Evolutionary conservation across 2,888 invertebrate genomes (phyloP).

Genomic region (Cremastobaeus sp.): DNA sequence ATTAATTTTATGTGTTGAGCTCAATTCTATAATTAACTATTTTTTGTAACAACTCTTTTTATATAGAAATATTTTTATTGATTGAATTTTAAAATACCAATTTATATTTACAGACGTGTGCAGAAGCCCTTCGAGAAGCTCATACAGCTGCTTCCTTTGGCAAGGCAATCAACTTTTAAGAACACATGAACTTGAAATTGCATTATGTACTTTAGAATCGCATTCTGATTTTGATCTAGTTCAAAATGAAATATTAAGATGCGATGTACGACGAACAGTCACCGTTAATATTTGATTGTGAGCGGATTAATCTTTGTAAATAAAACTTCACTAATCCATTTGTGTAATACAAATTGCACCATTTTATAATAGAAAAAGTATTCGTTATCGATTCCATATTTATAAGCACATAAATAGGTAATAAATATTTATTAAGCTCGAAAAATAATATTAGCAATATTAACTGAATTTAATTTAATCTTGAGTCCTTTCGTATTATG

Average conservation of each 20-base stretch:
- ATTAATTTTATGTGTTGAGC: too few species aligned
- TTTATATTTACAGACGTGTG: slow-evolving; percentile 88
- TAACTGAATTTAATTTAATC: too few species aligned
- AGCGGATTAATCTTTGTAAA: slow-evolving; percentile 63
- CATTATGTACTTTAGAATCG: slow-evolving; percentile 61
- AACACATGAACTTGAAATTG: slow-evolving; percentile 45
- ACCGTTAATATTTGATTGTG: slow-evolving; percentile 55
- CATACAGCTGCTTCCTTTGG: slow-evolving; percentile 96
- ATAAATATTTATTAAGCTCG: too few species aligned
- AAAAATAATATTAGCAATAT: too few species aligned
- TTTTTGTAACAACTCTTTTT: too few species aligned
- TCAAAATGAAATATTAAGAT: slow-evolving; percentile 57
- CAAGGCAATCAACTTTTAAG: slow-evolving; percentile 97
- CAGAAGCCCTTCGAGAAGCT: slow-evolving; percentile 98
- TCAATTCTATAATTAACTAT: too few species aligned
- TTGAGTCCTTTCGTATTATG: too few species aligned
- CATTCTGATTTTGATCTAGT: slow-evolving; percentile 66
- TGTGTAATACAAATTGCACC: slow-evolving; percentile 59
- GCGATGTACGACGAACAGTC: slow-evolving; percentile 60
- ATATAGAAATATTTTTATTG: neutral
- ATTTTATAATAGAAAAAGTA: slow-evolving; percentile 68
- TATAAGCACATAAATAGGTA: slow-evolving; percentile 73
- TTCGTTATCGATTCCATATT: slow-evolving; percentile 71
- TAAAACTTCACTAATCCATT: slow-evolving; percentile 64
- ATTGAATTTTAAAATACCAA: neutral